Evolutionary conservation across 2,113 vertebrate genomes (phyloP), one percentile per base, ranked within the genome.

Genomic region (Oostethus manadensis): DNA sequence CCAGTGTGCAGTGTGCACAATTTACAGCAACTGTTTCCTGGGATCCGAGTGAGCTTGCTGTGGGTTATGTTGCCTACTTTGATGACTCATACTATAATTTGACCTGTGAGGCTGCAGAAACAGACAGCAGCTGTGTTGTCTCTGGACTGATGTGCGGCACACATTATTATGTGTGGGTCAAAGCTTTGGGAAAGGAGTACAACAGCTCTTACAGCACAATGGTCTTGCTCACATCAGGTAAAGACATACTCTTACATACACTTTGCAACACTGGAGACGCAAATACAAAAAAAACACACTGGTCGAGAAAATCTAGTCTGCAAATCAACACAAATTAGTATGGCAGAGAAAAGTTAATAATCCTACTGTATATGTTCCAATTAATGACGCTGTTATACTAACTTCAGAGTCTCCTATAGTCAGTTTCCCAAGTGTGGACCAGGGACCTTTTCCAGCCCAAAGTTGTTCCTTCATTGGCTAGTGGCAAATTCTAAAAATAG

Each of bases 131-230:
- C 44, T 91, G 89, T 56, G 60, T 17, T 3, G 50, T 86, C 48
- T 43, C 66, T 6, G 70, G 60, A 14, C 70, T 91, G 46, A 62
- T 18, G 42, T 91, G 89, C 64, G 86, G 86, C 11, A 71, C 69
- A 2, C 62, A 63, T 38, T 88, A 90, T 62, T 64, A 56, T 1
- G 51, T 81, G n/a, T 65, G 72, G 59, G 83, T 89, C 29, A 68
- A 57, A 62, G 87, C 86, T 0, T 6, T 83, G n/a, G 87, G 87
- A 15, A 45, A 49, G 7, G 33, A 59, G 51, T 74, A 81, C 53
- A 87, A 82, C 74, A 90, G 88, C 71, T 84, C 84, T 18, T 49
- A 71, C 29, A 89, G 87, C 60, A 43, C 20, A 3, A 23, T 56
- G 10, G 21, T 77, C 56, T 51, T 46, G 10, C 20, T 88, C 6